Percentiles rank a stretch among this genome's conserved stretches.
Evolutionary conservation across 1,140 invertebrate genomes (phyloP).

Genomic region (Coboldia fuscipes): DNA sequence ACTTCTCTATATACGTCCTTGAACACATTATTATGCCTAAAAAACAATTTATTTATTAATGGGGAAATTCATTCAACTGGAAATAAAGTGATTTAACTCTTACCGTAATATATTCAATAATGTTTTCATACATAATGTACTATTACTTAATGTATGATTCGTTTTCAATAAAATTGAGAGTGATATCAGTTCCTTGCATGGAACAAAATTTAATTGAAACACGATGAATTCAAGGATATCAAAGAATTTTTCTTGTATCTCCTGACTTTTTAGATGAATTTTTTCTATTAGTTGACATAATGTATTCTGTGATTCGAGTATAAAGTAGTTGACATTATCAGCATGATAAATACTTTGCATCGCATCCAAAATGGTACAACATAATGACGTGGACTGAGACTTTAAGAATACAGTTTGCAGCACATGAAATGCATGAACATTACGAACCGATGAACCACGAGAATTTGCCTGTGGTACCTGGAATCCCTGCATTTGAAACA

Average conservation of each 20-base stretch:
- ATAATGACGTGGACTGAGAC: conserved; percentile 62
- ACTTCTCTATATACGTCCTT: conserved; percentile 97
- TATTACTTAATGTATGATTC: conserved; percentile 54
- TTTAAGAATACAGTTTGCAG: conserved; percentile 85
- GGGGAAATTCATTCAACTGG: conserved; percentile 1
- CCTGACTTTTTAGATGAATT: conserved; percentile 70
- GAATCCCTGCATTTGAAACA: conserved; percentile 88
- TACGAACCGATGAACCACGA: conserved; percentile 71
- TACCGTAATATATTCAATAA: conserved; percentile 68
- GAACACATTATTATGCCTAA: conserved; percentile 72
- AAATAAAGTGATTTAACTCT: conserved; percentile 10
- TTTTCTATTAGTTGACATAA: conserved; percentile 90
- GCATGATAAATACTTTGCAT: conserved; percentile 94
- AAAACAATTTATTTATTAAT: conserved; percentile 8
- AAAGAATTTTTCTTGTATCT: conserved; percentile 92
- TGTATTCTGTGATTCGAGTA: conserved; percentile 88
- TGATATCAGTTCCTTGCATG: conserved; percentile 95
- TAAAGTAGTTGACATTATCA: conserved; percentile 97
- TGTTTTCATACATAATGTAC: conserved; percentile 73
- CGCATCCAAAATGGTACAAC: conserved; percentile 80
- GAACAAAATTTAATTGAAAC: conserved; percentile 94
- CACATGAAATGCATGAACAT: conserved; percentile 90
- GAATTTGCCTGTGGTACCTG: conserved; percentile 73
- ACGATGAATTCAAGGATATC: conserved; percentile 90
- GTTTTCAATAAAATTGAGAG: conserved; percentile 81